These are phyloP conservation scores for Unio delphinus DNA, from an alignment of 2,888 invertebrate species.

Conservation along the genomic window DNA sequence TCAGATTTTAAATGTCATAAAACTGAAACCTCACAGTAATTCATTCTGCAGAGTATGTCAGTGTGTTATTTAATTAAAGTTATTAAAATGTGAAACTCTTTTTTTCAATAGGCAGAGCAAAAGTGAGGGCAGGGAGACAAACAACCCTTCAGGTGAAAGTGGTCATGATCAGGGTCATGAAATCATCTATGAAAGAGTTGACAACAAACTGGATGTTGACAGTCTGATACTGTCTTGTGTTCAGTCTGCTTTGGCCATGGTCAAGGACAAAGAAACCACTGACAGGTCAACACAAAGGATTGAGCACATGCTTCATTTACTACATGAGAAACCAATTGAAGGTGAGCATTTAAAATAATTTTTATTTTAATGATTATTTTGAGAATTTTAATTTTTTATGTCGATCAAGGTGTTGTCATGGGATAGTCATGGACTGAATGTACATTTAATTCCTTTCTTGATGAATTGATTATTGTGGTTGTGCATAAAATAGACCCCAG, in stretches of 20 bases:
- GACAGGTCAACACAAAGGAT: slow-evolving; percentile 42
- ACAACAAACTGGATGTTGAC: slow-evolving; percentile 4
- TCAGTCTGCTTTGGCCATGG: slow-evolving; percentile 45
- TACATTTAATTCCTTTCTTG: too few species aligned
- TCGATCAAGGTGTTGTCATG: too few species aligned
- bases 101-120: neutral
- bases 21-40: too few species aligned
- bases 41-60: too few species aligned
- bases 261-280: slow-evolving; percentile 33
- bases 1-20: too few species aligned
- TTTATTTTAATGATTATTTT: too few species aligned
- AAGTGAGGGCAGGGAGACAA: neutral
- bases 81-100: too few species aligned
- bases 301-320: slow-evolving; percentile 24
- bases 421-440: too few species aligned
- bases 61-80: too few species aligned
- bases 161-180: slow-evolving; percentile 2
- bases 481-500: too few species aligned
- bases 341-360: neutral
- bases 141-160: slow-evolving; percentile 1
- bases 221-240: slow-evolving; percentile 33
- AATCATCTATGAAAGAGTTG: neutral
- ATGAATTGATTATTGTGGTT: too few species aligned
- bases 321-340: slow-evolving; percentile 12
- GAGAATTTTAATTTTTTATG: too few species aligned